Percentiles rank a stretch among this genome's conserved stretches.
phyloP scores from a whole-genome alignment of 2,113 vertebrate species.

The Rafetus swinhoei region DNA sequence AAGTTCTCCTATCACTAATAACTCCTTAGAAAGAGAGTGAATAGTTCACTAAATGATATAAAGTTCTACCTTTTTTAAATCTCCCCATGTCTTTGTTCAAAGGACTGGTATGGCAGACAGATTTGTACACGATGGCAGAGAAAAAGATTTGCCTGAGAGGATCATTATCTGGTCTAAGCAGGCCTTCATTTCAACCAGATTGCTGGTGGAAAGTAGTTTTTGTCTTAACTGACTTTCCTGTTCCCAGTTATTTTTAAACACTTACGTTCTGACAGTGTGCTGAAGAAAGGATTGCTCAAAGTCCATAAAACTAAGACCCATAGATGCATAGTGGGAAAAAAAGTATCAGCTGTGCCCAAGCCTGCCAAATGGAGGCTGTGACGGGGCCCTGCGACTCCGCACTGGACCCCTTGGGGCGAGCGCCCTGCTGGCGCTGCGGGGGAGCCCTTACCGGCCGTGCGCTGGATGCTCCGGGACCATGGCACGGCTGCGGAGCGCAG shows the following conservation, averaged over 20 bases:
- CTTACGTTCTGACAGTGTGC: not conserved
- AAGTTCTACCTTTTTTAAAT: not conserved
- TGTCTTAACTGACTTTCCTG: not conserved
- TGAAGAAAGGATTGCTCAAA: not conserved
- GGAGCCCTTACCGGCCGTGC: no score
- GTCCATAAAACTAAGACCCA: not conserved
- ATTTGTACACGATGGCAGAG: not conserved
- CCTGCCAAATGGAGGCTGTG: no score
- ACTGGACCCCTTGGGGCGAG: no score
- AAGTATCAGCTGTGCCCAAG: not conserved
- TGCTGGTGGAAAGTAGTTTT: not conserved
- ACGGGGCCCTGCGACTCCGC: no score
- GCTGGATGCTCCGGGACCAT: no score
- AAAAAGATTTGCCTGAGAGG: not conserved
- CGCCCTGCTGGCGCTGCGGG: no score
- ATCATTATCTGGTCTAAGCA: not conserved
- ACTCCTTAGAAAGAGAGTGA: not conserved
- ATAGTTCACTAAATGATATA: not conserved
- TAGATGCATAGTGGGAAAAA: not conserved
- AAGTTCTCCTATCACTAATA: not conserved
- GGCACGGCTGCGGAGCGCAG: no score
- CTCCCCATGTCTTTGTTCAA: not conserved
- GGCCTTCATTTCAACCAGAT: not conserved
- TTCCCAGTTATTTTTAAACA: not conserved
- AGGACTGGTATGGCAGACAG: not conserved